Conservation (phyloP, 2,113 vertebrate species). For the Neogobius melanostomus region DNA sequence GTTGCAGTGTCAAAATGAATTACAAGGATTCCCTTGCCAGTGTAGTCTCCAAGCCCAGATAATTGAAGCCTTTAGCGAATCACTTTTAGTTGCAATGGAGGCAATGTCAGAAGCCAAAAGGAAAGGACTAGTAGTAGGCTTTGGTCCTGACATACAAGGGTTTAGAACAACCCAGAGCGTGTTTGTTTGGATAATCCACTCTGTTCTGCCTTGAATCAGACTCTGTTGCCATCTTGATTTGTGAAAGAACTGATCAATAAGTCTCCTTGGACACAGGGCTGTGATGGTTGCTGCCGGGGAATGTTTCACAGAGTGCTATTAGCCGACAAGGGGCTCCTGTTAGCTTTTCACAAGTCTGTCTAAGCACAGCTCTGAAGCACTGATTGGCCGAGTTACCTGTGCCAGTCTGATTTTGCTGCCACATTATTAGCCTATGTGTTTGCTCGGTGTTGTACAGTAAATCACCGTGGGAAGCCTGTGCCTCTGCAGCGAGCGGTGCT, state of each 20-base stretch:
- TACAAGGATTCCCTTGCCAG: neutral
- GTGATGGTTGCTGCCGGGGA: constrained; percentile 33
- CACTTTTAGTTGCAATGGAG: neutral
- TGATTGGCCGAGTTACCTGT: constrained; percentile 68
- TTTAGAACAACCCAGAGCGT: constrained; percentile 14
- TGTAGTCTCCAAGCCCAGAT: neutral
- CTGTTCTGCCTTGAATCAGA: constrained; percentile 35
- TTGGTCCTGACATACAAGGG: constrained; percentile 22
- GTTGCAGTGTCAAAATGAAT: too few species aligned
- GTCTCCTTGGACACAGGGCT: constrained; percentile 30
- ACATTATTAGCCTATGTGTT: constrained; percentile 55
- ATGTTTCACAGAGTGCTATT: constrained; percentile 57
- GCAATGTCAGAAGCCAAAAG: neutral
- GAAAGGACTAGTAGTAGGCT: constrained; percentile 23
- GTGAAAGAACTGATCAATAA: constrained; percentile 49
- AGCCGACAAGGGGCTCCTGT: constrained; percentile 58
- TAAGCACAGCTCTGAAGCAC: constrained; percentile 33
- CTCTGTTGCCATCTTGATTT: constrained; percentile 29
- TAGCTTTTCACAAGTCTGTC: constrained; percentile 67
- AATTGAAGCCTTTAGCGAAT: neutral
- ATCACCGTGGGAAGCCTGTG: constrained; percentile 79
- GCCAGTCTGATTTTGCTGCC: constrained; percentile 46
- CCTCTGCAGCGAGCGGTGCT: constrained; percentile 60
- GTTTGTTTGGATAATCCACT: constrained; percentile 45
- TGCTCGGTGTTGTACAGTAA: constrained; percentile 71